Evolutionary conservation across 2,888 invertebrate species (phyloP).

Genomic region (Creontiades dilutus): DNA sequence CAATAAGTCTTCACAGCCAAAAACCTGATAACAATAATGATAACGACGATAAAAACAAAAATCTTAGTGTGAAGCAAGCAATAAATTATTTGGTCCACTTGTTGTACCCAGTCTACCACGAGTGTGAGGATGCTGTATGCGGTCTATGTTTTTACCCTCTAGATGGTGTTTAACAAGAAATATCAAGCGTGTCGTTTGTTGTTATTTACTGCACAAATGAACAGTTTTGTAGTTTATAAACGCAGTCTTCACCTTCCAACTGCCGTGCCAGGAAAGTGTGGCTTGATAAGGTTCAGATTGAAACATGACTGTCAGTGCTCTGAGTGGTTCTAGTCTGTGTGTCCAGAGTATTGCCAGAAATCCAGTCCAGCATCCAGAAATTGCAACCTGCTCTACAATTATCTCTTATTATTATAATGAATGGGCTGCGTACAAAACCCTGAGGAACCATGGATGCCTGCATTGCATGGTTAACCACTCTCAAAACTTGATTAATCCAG

Average conservation of each 20-base stretch:
- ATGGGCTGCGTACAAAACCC: too few relatives aligned
- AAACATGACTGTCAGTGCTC: not conserved
- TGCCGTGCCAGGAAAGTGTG: too few relatives aligned
- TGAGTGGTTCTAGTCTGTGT: too few relatives aligned
- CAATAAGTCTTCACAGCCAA: conserved; percentile 81
- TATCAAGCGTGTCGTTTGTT: too few relatives aligned
- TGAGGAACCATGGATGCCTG: conserved; percentile 9
- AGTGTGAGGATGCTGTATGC: not conserved
- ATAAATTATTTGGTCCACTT: too few relatives aligned
- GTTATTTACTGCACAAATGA: not conserved
- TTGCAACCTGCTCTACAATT: too few relatives aligned
- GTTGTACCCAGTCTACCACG: too few relatives aligned
- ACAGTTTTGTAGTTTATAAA: conserved; percentile 1
- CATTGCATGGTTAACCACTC: not conserved
- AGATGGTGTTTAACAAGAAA: too few relatives aligned
- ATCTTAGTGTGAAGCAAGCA: not conserved
- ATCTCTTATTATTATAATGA: too few relatives aligned
- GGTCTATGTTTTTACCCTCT: not conserved
- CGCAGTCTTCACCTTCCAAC: too few relatives aligned
- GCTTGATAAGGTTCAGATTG: not conserved
- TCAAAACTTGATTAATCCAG: not conserved
- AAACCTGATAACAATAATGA: conserved; percentile 76
- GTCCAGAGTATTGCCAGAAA: too few relatives aligned
- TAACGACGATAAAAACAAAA: not conserved
- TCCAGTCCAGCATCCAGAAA: too few relatives aligned